Conservation (phyloP, 1,140 invertebrate species). For the Ganaspis sp. region DNA sequence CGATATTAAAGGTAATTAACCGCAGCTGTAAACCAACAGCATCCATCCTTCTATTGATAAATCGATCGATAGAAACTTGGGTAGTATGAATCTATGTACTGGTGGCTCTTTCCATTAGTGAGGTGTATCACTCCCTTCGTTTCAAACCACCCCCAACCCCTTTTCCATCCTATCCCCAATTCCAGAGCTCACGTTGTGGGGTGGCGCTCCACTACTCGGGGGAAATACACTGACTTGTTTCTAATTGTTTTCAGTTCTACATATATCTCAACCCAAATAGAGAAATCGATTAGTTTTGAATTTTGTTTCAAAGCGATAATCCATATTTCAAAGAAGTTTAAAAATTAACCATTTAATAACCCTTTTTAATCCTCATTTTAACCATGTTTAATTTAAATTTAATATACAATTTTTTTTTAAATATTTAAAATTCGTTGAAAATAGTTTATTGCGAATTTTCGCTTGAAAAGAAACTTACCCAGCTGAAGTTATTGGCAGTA, state of each 20-base stretch:
- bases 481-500: neutral
- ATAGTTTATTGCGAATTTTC: too few relatives aligned
- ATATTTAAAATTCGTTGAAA: too few relatives aligned
- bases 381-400: too few relatives aligned
- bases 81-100: constrained; percentile 48
- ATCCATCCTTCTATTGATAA: constrained; percentile 63
- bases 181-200: neutral
- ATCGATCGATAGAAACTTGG: constrained; percentile 59
- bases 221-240: constrained; percentile 66
- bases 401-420: neutral
- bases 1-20: constrained; percentile 72
- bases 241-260: constrained; percentile 61
- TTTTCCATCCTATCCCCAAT: constrained; percentile 50
- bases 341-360: too few relatives aligned
- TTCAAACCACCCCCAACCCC: constrained; percentile 35
- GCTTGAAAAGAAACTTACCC: too few relatives aligned
- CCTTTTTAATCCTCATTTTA: too few relatives aligned
- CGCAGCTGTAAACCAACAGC: constrained; percentile 57
- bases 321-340: neutral
- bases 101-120: constrained; percentile 64
- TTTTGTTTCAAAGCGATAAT: neutral
- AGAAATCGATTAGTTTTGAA: neutral
- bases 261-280: neutral
- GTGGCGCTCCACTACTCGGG: constrained; percentile 37
- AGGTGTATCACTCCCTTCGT: constrained; percentile 34